A percentile compares a stretch with the other conserved stretches of the same genome.
These are phyloP conservation scores for Gyrodactylus salaris DNA, from an alignment of 1,140 invertebrate genomes.

Conservation along the genomic window DNA sequence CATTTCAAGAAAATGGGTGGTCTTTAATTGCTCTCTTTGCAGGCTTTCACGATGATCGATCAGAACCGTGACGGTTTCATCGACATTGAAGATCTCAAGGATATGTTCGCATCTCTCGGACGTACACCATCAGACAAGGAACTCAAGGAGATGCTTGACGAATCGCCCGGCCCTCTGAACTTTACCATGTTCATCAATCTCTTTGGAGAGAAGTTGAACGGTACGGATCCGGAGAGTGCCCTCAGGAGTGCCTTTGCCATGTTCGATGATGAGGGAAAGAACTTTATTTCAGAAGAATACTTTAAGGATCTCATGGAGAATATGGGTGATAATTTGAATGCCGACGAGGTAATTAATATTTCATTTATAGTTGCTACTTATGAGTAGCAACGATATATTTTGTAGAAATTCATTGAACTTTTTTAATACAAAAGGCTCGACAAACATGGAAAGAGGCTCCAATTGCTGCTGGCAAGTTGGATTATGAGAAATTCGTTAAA, in stretches of 20 bases:
- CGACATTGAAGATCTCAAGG: conserved; percentile 64
- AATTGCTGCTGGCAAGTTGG: conserved; percentile 34
- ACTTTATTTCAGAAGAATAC: conserved; percentile 21
- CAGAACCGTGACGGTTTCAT: conserved; percentile 88
- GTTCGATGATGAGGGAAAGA: conserved; percentile 39
- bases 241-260: conserved; percentile 70
- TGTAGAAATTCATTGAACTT: too few relatives aligned
- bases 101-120: conserved; percentile 70
- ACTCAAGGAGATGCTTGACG: conserved; percentile 51
- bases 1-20: background rate
- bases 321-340: conserved; percentile 75
- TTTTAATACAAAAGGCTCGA: too few relatives aligned
- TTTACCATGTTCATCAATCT: conserved; percentile 66
- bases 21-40: conserved; percentile 7
- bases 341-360: conserved; percentile 41
- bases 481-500: conserved; percentile 53
- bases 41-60: conserved; percentile 92
- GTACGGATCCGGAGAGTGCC: conserved; percentile 55
- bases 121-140: conserved; percentile 46
- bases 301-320: conserved; percentile 66
- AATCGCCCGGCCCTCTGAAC: conserved; percentile 62
- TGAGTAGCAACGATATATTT: too few relatives aligned
- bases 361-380: too few relatives aligned
- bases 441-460: conserved; percentile 6
- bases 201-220: conserved; percentile 31